Evolutionary conservation across 2,797 vertebrate genomes (phyloP), one percentile per base, ranked within the genome.

Genomic region (Pelodytes ibericus): DNA sequence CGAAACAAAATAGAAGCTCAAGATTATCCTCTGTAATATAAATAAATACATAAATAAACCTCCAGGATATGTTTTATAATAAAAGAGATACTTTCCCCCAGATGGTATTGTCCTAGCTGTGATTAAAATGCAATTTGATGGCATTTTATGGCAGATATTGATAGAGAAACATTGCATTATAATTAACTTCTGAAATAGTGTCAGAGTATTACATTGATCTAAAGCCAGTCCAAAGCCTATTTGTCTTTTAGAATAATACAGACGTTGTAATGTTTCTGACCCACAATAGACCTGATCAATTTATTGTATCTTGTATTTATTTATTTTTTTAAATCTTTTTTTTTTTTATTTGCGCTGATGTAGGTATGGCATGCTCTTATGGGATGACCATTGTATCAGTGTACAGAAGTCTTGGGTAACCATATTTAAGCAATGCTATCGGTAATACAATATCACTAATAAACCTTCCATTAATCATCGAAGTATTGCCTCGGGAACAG

Each of bases 371-470:
- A 51, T 78, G 2, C 0, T 31, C 76, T 4, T 4, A 18, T 44
- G 75, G 70, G 29, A 68, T 80, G 66, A 62, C 33, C 25, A 0
- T 7, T 51, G 2, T 70, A 47, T n/a, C 72, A 59, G 25, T 53
- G 39, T 22, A 22, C 7, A 6, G 47, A 61, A 81, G 63, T 25
- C 71, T 83, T 68, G 81, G 39, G 81, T 84, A 81, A 82, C 70
- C 77, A 71, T 84, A 83, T 73, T 80, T 64, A 76, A 75, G 75
- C 49, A 62, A 36, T 77, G 80, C 51, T 75, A 79, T 80, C 80
- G 84, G 79, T 84, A 86, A 85, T 82, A 62, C 70, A 70, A 78
- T 83, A 81, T 82, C 85, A 71, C 83, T 87, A 89, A 90, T 84
- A 81, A 90, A 88, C 82, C 66, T 81, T 53, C 73, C 72, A 69